phyloP scores from a whole-genome alignment of 2,797 vertebrate genomes.

The Otus scops region DNA sequence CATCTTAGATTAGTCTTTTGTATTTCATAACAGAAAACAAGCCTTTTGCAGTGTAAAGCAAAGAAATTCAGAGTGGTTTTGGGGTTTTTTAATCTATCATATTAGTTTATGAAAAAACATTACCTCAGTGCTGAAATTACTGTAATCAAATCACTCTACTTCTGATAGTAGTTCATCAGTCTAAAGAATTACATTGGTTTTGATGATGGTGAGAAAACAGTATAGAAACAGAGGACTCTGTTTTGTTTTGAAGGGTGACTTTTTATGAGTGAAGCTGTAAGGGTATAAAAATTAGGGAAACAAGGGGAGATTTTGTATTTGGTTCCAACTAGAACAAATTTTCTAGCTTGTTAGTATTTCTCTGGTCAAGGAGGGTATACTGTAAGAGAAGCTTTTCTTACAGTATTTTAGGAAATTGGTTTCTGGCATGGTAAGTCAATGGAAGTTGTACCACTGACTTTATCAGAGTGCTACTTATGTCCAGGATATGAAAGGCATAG shows the following conservation, averaged over 20 bases:
- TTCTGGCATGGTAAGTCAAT: not conserved
- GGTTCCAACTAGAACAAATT: not conserved
- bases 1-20: not conserved
- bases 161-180: not conserved
- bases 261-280: not conserved
- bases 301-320: not conserved
- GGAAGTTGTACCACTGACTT: not conserved
- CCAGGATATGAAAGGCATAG: not conserved
- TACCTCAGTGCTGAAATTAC: not conserved
- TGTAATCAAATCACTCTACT: not conserved
- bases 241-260: not conserved
- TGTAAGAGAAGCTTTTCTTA: not conserved
- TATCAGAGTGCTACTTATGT: not conserved
- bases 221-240: not conserved
- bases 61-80: not conserved
- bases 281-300: not conserved
- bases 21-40: not conserved
- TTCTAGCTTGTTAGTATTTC: not conserved
- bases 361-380: not conserved
- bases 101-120: not conserved
- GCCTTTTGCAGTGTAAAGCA: not conserved
- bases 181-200: not conserved
- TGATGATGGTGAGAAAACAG: not conserved
- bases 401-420: not conserved
- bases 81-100: not conserved